A percentile compares a stretch with the other conserved stretches of the same genome.
phyloP scores from a whole-genome alignment of 2,113 vertebrate species.

The Pseudonaja textilis region DNA sequence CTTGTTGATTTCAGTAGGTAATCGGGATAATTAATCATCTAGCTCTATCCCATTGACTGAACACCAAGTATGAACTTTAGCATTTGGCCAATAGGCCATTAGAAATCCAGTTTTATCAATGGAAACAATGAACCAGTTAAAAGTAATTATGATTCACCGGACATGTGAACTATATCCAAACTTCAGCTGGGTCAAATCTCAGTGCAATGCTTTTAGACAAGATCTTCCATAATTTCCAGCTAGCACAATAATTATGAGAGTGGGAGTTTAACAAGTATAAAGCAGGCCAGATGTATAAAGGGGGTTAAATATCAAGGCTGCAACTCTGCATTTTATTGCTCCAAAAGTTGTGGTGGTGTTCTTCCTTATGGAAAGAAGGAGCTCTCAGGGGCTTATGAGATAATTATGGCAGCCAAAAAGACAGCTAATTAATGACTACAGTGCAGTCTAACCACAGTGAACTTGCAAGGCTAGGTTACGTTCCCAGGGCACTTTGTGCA shows the following conservation, averaged over 20 bases:
- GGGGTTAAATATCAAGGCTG: not conserved
- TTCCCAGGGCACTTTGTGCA: not conserved
- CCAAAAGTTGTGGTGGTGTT: accelerated
- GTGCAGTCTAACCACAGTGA: not conserved
- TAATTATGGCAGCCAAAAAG: not conserved
- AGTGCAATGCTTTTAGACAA: not conserved
- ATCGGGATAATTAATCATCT: not conserved
- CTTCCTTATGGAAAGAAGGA: accelerated
- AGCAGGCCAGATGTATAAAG: not conserved
- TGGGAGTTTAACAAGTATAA: not conserved
- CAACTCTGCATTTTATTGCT: not conserved
- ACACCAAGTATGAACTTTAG: not conserved
- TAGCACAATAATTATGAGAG: not conserved
- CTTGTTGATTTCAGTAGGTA: not conserved
- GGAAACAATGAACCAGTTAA: not conserved
- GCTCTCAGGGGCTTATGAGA: not conserved
- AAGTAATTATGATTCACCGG: not conserved
- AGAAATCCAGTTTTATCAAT: not conserved
- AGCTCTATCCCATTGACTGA: not conserved
- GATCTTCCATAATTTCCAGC: not conserved
- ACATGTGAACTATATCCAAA: not conserved
- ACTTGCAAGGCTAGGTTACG: accelerated
- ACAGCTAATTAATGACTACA: conserved; percentile 15
- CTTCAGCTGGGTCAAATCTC: not conserved
- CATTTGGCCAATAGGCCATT: not conserved